A percentile compares a stretch with the other conserved stretches of the same genome.
Conservation (phyloP, 2,888 invertebrate species). For the Mongoloraphidia duomilia region DNA sequence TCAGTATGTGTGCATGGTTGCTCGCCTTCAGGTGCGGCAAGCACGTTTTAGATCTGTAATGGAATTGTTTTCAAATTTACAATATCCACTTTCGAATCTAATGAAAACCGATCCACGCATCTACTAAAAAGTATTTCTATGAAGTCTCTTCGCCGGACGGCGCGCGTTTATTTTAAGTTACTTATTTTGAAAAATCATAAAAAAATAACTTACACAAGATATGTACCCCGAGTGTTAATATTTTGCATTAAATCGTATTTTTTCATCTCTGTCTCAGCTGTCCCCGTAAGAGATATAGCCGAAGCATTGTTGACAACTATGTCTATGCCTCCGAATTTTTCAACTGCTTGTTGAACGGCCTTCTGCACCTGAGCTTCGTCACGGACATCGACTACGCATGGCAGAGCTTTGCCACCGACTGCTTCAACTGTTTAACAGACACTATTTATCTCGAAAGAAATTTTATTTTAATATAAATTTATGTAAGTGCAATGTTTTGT, state of each 20-base stretch:
- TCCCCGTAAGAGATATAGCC: conserved; percentile 76
- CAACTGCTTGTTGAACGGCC: conserved; percentile 60
- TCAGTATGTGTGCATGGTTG: conserved; percentile 84
- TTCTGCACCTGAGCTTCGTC: conserved; percentile 60
- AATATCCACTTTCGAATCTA: no score
- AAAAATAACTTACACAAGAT: conserved; percentile 58
- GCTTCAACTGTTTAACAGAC: conserved; percentile 53
- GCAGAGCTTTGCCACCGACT: conserved; percentile 71
- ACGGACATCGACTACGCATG: conserved; percentile 78
- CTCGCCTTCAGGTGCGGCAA: conserved; percentile 77
- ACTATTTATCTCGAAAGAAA: conserved; percentile 1
- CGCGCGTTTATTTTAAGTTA: not conserved
- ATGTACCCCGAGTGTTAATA: conserved; percentile 90
- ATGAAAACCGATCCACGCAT: no score
- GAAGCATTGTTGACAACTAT: conserved; percentile 93
- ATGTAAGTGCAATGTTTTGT: no score
- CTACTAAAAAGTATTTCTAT: no score
- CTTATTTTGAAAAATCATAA: not conserved
- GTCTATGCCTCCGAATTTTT: conserved; percentile 90
- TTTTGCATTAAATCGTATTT: conserved; percentile 91
- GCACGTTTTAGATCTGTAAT: conserved; percentile 72
- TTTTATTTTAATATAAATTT: no score
- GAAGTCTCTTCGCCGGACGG: conserved; percentile 1
- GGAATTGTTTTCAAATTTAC: no score
- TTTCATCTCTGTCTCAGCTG: conserved; percentile 83